Base-by-base conservation (phyloP, 2,888 invertebrate species). In the Tenthredo amoena region DNA sequence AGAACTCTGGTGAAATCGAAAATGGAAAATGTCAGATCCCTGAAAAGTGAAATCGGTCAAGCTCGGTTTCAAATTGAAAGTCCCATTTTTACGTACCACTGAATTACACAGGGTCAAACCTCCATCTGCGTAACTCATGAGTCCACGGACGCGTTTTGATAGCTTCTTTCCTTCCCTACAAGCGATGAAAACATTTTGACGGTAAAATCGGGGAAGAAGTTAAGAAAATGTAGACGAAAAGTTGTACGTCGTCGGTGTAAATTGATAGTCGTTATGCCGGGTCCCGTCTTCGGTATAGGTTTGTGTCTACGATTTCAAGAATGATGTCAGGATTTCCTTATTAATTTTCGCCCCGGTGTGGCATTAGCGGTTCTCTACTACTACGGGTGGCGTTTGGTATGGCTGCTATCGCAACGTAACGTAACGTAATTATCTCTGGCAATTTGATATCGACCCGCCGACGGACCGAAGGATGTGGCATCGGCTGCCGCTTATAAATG, bases 11-110 rank as follows among this genome's bases (percentile, higher is more conserved):
- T 10, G 9, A 7, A 83, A 47, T 71, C 31, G 21, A 40, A 62
- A 62, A 68, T 71, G 68, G 83, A 50, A 90, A 92, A 91, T 91
- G 91, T 91, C 92, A 91, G 91, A 93, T 92, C 91, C 91, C 91
- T 91, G 90, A 90, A 92, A 91, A 91, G 40, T 43, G 37, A 74
- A 74, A 74, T 43, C 43, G 72, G 72, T 43, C 43, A 90, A 91
- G 90, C 72, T 90, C 89, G 87, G 88, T 85, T 74, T 21, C 12
- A n/a, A 74, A 68, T 68, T 68, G 68, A 1, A 68, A 31, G 34
- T 34, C 68, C 5, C 31, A 34, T 34, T 68, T 68, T 34, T 68
- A 34, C 15, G 26, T 68, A 34, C 68, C 34, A 15, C 34, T 34
- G 68, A 34, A 68, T 68, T 68, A 68, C 34, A 15, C 26, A 34